These are phyloP conservation scores for Grallaria varia DNA, from an alignment of 2,113 vertebrate species.

Conservation along the genomic window DNA sequence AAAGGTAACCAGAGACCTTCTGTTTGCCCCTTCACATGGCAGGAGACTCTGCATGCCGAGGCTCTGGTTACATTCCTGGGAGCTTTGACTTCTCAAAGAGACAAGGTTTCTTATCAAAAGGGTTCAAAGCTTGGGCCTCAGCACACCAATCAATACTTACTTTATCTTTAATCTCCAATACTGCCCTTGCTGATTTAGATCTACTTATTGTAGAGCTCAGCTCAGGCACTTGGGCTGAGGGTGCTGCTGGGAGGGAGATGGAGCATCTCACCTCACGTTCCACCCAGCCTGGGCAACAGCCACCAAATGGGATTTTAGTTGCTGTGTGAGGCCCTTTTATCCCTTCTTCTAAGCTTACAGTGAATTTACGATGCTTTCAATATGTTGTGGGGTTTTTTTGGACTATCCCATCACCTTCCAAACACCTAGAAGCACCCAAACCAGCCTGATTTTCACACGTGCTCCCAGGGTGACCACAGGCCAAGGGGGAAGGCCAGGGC, in stretches of 20 bases:
- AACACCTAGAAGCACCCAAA: not conserved
- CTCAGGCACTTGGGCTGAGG: not conserved
- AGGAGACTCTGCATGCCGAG: not conserved
- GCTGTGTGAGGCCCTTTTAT: not conserved
- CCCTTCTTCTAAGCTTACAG: not conserved
- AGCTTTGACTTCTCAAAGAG: not conserved
- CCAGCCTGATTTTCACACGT: not conserved
- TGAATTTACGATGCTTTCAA: not conserved
- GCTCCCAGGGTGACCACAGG: not conserved
- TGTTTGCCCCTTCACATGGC: not conserved
- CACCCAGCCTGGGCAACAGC: not conserved
- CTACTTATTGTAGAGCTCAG: not conserved
- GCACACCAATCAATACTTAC: slow-evolving; percentile 34
- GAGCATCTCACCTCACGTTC: not conserved
- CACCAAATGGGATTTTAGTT: not conserved
- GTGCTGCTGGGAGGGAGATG: not conserved
- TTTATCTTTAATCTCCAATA: slow-evolving; percentile 41
- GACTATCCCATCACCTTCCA: not conserved
- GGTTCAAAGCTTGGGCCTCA: slow-evolving; percentile 10
- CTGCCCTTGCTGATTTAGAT: slow-evolving; percentile 25
- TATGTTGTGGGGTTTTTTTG: not conserved
- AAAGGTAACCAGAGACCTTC: not conserved
- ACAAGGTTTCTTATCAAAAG: not conserved
- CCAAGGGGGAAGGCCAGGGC: not conserved
- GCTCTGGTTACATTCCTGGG: not conserved